These are phyloP conservation scores for Calidris pugnax DNA, from an alignment of 2,113 vertebrate genomes.

Conservation along the genomic window DNA sequence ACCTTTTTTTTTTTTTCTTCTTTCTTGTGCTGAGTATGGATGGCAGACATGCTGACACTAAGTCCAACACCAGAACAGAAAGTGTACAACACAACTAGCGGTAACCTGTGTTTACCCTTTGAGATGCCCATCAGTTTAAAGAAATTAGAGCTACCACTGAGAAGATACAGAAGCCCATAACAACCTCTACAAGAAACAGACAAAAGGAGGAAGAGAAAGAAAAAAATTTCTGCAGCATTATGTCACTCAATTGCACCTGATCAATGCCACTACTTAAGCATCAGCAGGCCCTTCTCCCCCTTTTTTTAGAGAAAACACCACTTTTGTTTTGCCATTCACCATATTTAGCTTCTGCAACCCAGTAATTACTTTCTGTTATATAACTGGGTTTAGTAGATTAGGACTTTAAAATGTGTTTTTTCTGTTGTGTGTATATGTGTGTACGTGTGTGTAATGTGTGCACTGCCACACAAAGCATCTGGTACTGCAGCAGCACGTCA, in stretches of 20 bases:
- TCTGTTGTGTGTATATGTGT: neutral
- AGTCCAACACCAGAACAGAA: neutral
- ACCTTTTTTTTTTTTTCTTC: neutral
- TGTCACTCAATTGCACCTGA: neutral
- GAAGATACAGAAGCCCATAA: neutral
- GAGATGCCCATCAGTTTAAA: neutral
- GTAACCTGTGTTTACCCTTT: neutral
- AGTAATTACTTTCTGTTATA: neutral
- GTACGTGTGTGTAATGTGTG: neutral
- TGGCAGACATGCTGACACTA: neutral
- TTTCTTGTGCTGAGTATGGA: neutral
- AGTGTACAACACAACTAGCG: neutral
- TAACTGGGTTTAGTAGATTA: neutral
- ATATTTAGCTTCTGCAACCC: neutral
- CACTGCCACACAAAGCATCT: neutral
- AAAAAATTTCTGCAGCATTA: neutral
- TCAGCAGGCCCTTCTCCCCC: neutral
- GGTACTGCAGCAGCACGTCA: neutral
- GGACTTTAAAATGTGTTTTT: neutral
- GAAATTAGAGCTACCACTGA: neutral
- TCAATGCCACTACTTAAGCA: neutral
- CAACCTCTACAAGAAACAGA: neutral
- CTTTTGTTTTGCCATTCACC: neutral
- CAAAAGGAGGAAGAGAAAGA: neutral
- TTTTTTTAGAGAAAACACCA: neutral